Base-by-base conservation (phyloP, 1,140 invertebrate species). In the Acromyrmex charruanus region DNA sequence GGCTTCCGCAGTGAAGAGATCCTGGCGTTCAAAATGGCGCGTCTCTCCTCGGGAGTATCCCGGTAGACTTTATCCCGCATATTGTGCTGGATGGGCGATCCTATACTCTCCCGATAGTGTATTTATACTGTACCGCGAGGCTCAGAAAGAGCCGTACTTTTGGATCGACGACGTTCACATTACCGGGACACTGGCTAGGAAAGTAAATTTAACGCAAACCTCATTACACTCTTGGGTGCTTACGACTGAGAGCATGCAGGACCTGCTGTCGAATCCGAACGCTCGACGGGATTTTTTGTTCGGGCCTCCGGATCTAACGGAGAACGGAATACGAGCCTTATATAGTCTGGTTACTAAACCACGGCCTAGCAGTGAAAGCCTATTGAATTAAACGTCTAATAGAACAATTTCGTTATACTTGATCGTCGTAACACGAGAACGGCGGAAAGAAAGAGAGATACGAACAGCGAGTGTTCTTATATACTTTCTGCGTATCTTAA, bases 101-200 rank as follows among this genome's bases (percentile, higher is more conserved):
- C 91, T 98, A 6, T 97, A 97, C 89, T 97, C 97, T 0, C 96
- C 96, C 16, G 97, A 98, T 94, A 97, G 97, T 55, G 96, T 97
- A 35, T 96, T 96, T 88, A 93, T 96, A 25, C 92, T 98, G n/a
- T 97, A 97, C 85, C 94, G 94, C 77, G 95, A 96, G 79, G 97
- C 97, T 3, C 97, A 97, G 92, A 95, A 93, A 65, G 92, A 96
- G 14, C 94, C 95, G 6, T 98, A 97, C 93, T 98, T 98, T 95
- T 98, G 98, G 98, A 98, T 98, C 68, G 98, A 98, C 93, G 98
- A 98, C 95, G 97, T 98, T 14, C 97, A 97, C 89, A 95, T 98
- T 25, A 98, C 98, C 1, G 98, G 98, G 44, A 97, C 96, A 10
- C 92, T 98, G 77, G 96, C 97, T 2, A 93, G 96, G 88, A 96